A percentile compares a stretch with the other conserved stretches of the same genome.
Conservation (phyloP, 2,797 vertebrate species). For the Enteromius thamalakanensis region DNA sequence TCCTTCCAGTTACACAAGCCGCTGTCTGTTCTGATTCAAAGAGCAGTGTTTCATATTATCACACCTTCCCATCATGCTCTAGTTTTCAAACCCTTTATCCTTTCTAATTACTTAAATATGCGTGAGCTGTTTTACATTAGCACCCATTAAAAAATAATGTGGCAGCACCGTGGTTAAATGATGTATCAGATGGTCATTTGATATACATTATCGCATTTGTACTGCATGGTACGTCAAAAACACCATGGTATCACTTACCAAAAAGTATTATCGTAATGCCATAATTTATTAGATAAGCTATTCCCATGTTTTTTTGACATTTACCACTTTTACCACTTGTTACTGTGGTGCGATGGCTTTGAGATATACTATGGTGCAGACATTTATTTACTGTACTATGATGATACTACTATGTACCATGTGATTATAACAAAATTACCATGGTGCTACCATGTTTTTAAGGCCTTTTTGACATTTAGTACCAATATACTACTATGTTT, state of each 20-base stretch:
- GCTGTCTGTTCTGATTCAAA: constrained; percentile 35
- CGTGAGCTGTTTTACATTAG: constrained; percentile 22
- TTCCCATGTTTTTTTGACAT: not conserved
- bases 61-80: constrained; percentile 42
- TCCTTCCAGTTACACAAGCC: constrained; percentile 27
- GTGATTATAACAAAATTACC: not conserved
- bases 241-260: not conserved
- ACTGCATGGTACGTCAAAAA: not conserved
- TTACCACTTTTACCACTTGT: not conserved
- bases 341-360: not conserved
- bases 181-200: not conserved
- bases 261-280: not conserved
- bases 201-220: not conserved
- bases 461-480: not conserved
- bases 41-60: constrained; percentile 37
- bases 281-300: not conserved
- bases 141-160: constrained; percentile 12
- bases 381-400: not conserved
- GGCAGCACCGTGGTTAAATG: not conserved
- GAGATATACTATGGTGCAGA: not conserved
- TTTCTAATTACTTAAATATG: constrained; percentile 30
- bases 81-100: constrained; percentile 23
- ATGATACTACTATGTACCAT: not conserved
- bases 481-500: not conserved
- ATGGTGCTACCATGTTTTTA: not conserved